Evolutionary conservation across 2,888 invertebrate genomes (phyloP).

Genomic region (Oasisia sp.): DNA sequence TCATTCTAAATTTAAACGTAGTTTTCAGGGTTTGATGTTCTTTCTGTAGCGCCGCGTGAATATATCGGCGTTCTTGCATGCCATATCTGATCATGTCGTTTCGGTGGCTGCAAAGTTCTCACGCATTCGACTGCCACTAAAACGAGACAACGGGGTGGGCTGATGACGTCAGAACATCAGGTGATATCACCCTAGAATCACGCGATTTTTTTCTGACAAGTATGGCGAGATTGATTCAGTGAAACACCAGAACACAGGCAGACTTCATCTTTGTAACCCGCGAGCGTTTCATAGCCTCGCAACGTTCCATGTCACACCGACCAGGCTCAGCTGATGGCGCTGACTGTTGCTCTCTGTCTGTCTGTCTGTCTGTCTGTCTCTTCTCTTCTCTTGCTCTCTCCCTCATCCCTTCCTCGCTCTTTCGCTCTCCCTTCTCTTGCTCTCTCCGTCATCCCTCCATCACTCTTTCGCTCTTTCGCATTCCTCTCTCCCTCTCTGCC

Average conservation of each 20-base stretch:
- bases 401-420: too few relatives aligned
- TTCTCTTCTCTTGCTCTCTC: too few relatives aligned
- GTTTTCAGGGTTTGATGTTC: not conserved
- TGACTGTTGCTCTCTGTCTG: too few relatives aligned
- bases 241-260: not conserved
- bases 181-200: not conserved
- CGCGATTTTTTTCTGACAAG: not conserved
- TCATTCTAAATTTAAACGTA: not conserved
- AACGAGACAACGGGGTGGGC: not conserved
- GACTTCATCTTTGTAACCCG: too few relatives aligned
- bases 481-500: too few relatives aligned
- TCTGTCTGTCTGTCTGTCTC: too few relatives aligned
- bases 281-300: too few relatives aligned
- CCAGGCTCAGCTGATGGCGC: too few relatives aligned
- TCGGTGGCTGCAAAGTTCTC: not conserved
- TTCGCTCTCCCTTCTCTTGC: too few relatives aligned
- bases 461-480: too few relatives aligned
- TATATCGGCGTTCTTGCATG: not conserved
- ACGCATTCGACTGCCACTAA: not conserved
- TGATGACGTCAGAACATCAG: not conserved
- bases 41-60: not conserved
- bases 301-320: too few relatives aligned
- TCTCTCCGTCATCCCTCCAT: too few relatives aligned
- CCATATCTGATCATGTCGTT: not conserved
- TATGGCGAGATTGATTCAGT: not conserved